Evolutionary conservation across 2,888 invertebrate species (phyloP), one percentile per base, ranked within the genome.

Genomic region (Drosophila colorata): DNA sequence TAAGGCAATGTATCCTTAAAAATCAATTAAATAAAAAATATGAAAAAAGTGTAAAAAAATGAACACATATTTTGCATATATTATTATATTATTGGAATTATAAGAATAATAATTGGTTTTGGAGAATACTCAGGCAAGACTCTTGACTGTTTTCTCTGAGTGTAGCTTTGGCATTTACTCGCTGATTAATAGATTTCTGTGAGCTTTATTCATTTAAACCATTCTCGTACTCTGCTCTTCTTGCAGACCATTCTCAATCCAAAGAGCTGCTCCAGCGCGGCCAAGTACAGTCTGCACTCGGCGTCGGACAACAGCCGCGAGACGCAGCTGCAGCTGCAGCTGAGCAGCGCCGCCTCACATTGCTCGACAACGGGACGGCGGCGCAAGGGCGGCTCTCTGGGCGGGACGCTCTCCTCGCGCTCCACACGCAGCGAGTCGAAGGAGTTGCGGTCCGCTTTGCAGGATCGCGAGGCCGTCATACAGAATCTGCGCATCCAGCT

Each of bases 381-480:
- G 65, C 93, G 94, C 55, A 93, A 93, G 68, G 93, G 93, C 6
- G 83, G 90, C 37, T 91, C 92, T 2, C 66, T 92, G 61, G 87
- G 91, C 60, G 90, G 92, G 11, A 90, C 88, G 31, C 78, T 90
- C 61, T 90, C 78, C 40, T 90, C 67, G 60, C 92, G 82, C 64
- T 90, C 72, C 63, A 88, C 71, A 48, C 89, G 59, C 69, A 87
- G 72, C 51, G 91, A 91, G 81, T 91, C 93, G 11, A 96, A 96
- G 91, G 95, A 94, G 77, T 93, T 95, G 72, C 94, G 95, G 61
- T 94, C 95, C 51, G 95, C 96, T 2, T 93, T 97, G 37, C 93
- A 95, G 43, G 97, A 97, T 91, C 96, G 96, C 87, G 97, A 97
- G 90, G 95, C 96, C 49, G 95, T 96, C 58, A 97, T 97, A 91